These are phyloP conservation scores for Malaclemys terrapin DNA, from an alignment of 2,113 vertebrate genomes.

Conservation along the genomic window DNA sequence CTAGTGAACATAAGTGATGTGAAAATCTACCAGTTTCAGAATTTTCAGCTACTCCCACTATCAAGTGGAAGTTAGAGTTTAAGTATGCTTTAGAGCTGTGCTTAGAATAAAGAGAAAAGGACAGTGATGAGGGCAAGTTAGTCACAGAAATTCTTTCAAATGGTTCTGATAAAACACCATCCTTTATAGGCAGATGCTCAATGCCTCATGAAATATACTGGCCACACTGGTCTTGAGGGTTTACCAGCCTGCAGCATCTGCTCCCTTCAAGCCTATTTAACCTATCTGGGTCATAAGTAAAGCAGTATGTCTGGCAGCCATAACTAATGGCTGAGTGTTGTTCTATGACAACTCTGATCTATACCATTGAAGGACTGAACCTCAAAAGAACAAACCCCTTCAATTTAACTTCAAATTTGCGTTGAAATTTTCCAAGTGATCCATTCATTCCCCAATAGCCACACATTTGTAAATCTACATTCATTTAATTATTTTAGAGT, in stretches of 20 bases:
- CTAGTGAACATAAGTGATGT: not conserved
- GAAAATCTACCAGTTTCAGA: not conserved
- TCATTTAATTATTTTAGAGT: not conserved
- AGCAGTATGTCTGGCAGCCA: not conserved
- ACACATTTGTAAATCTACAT: not conserved
- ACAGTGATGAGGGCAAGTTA: not conserved
- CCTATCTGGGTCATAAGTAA: not conserved
- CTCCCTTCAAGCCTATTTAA: not conserved
- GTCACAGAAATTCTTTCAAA: not conserved
- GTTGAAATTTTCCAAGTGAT: not conserved
- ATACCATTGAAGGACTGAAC: not conserved
- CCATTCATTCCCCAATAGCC: not conserved
- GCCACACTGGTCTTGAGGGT: not conserved
- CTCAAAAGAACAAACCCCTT: not conserved
- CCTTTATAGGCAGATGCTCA: not conserved
- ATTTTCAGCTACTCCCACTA: slow-evolving; percentile 31
- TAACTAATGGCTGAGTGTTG: not conserved
- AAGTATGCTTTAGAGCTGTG: not conserved
- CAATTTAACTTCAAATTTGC: not conserved
- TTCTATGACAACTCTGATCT: not conserved
- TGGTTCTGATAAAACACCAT: not conserved
- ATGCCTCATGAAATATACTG: not conserved
- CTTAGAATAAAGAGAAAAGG: not conserved
- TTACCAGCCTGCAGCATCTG: not conserved
- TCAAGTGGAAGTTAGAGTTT: not conserved